Conservation (phyloP, 1,140 invertebrate species). For the Drosophila watanabei region DNA sequence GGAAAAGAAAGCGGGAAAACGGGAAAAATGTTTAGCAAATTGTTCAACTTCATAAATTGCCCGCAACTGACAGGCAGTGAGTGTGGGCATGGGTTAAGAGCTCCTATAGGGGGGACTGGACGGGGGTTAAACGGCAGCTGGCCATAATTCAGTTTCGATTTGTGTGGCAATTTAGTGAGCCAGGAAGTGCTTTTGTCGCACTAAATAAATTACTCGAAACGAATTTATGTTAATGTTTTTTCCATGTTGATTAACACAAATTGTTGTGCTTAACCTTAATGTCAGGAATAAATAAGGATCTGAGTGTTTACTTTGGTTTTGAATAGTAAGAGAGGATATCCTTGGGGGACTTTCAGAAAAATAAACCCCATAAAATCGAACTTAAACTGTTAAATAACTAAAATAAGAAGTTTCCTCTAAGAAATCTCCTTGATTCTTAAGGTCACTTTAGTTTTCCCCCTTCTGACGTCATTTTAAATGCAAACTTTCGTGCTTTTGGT, state of each 20-base stretch:
- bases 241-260: conserved; percentile 49
- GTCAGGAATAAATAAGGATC: conserved; percentile 7
- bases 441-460: too few species aligned
- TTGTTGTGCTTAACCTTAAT: conserved; percentile 41
- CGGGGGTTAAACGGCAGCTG: conserved; percentile 5
- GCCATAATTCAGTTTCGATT: conserved; percentile 50
- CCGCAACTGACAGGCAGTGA: conserved; percentile 19
- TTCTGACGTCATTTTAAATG: neutral
- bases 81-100: conserved; percentile 11
- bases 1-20: neutral
- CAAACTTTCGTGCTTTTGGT: conserved; percentile 15
- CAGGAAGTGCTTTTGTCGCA: conserved; percentile 52
- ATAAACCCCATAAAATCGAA: neutral
- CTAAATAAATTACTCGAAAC: conserved; percentile 56
- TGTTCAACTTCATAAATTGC: conserved; percentile 38
- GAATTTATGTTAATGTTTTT: conserved; percentile 63
- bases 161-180: conserved; percentile 29
- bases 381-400: neutral
- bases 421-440: neutral
- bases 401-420: neutral
- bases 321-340: neutral
- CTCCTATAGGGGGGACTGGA: neutral
- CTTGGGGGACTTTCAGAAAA: too few species aligned
- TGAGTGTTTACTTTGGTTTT: neutral
- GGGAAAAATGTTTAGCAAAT: conserved; percentile 26